phyloP scores from a whole-genome alignment of 2,888 invertebrate species.

The Tetranychus piercei region DNA sequence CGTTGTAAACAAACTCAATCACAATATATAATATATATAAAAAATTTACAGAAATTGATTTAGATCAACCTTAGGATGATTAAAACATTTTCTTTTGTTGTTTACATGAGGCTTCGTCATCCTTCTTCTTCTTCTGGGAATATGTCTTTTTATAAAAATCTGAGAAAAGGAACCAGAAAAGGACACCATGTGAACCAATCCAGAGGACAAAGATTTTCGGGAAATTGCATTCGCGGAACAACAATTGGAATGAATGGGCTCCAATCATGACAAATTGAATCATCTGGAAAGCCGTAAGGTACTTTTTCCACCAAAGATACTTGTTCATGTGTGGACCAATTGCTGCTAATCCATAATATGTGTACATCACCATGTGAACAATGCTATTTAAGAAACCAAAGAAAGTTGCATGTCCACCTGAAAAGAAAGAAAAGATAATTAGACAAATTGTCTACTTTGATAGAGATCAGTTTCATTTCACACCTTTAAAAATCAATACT shows the following conservation, averaged over 20 bases:
- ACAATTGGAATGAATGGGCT: constrained; percentile 59
- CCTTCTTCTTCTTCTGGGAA: background rate
- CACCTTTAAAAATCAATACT: no score
- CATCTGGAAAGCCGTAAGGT: constrained; percentile 38
- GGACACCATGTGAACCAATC: constrained; percentile 36
- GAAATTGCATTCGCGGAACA: constrained; percentile 63
- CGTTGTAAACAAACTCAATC: no score
- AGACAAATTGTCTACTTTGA: background rate
- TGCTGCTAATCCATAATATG: constrained; percentile 36
- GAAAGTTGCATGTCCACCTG: constrained; percentile 36
- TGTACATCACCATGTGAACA: constrained; percentile 37
- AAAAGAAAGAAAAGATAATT: background rate
- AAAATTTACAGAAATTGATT: no score
- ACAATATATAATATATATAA: no score
- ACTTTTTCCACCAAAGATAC: constrained; percentile 37
- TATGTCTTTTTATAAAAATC: constrained; percentile 35
- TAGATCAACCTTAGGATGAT: no score
- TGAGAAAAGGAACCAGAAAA: constrained; percentile 35
- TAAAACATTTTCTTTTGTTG: background rate
- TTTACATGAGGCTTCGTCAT: background rate
- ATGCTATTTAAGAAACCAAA: constrained; percentile 36
- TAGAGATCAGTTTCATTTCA: background rate
- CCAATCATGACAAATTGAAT: constrained; percentile 62
- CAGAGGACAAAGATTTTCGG: constrained; percentile 46
- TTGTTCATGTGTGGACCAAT: constrained; percentile 35